Evolutionary conservation across 2,797 vertebrate genomes (phyloP).

Genomic region (Propithecus perrieri): DNA sequence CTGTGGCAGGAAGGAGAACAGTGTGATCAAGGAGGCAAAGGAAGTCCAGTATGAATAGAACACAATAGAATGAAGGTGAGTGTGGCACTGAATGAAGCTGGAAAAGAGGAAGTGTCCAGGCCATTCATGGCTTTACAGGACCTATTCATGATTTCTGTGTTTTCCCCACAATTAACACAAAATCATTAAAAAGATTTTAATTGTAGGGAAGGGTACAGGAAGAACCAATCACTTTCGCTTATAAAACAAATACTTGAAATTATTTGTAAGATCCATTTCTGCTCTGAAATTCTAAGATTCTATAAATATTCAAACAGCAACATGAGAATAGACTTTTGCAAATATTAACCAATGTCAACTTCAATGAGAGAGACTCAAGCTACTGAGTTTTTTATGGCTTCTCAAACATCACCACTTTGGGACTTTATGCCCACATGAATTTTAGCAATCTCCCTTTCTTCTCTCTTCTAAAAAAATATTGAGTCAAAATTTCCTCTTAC

Average conservation of each 20-base stretch:
- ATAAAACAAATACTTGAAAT: neutral
- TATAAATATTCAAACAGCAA: neutral
- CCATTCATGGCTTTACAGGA: neutral
- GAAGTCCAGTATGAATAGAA: neutral
- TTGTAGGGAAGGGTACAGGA: neutral
- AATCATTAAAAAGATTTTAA: neutral
- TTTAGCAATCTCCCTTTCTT: neutral
- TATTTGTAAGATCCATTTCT: neutral
- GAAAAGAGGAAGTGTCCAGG: neutral
- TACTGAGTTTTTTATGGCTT: neutral
- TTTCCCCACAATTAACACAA: neutral
- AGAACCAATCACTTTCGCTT: neutral
- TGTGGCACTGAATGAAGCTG: neutral
- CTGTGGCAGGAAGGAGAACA: neutral
- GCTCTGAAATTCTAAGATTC: neutral
- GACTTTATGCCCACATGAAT: neutral
- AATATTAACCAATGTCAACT: neutral
- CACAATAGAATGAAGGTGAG: neutral
- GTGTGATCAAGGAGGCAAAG: neutral
- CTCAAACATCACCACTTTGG: neutral
- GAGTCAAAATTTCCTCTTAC: neutral
- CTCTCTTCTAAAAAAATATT: neutral
- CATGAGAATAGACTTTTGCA: neutral
- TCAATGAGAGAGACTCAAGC: neutral
- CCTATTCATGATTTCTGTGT: neutral